These are phyloP conservation scores for Sinocyclocheilus anophthalmus DNA, from an alignment of 2,113 vertebrate genomes.

Conservation along the genomic window DNA sequence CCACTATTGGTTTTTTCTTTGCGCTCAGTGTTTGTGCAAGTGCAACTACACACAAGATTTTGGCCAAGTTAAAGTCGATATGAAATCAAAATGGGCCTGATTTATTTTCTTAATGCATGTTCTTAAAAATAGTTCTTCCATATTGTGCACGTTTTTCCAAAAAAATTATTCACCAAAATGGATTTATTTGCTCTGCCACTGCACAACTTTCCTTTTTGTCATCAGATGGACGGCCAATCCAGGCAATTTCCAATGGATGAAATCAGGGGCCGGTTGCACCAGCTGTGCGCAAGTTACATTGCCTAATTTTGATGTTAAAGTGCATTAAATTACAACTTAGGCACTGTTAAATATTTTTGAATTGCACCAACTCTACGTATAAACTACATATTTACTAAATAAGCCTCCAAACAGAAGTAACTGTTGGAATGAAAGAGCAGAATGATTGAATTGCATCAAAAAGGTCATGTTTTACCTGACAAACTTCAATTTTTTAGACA, in stretches of 20 bases:
- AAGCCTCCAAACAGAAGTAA: too few species aligned
- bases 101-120: constrained; percentile 9
- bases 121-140: too few species aligned
- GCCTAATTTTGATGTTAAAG: not conserved
- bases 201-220: not conserved
- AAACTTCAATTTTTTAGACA: too few species aligned
- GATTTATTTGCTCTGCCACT: not conserved
- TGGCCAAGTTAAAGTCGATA: constrained; percentile 10
- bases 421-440: too few species aligned
- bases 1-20: constrained; percentile 23
- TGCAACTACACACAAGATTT: not conserved
- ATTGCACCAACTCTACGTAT: too few species aligned
- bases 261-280: not conserved
- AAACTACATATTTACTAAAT: too few species aligned
- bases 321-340: too few species aligned
- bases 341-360: too few species aligned
- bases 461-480: too few species aligned
- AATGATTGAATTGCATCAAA: too few species aligned
- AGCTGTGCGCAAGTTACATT: not conserved
- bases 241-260: not conserved
- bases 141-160: too few species aligned
- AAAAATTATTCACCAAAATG: not conserved
- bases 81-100: constrained; percentile 1
- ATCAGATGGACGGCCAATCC: not conserved
- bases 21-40: constrained; percentile 19